phyloP scores from a whole-genome alignment of 2,888 invertebrate genomes.

The Cheiracanthium punctorium region DNA sequence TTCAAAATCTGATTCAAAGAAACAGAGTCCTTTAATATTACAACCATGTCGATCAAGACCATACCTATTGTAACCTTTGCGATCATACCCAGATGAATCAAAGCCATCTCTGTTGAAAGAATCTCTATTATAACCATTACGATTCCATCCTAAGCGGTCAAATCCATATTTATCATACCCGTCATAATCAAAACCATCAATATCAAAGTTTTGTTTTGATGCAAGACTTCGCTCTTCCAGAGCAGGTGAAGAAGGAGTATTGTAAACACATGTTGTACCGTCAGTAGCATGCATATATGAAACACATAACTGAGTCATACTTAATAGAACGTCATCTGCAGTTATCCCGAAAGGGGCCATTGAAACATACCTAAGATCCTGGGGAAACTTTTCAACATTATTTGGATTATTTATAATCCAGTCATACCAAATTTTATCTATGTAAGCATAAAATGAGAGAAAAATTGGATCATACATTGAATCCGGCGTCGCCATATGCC shows the following conservation, averaged over 20 bases:
- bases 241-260: background rate
- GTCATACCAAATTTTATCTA: constrained; percentile 75
- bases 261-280: constrained; percentile 68
- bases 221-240: constrained; percentile 72
- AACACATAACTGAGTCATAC: constrained; percentile 74
- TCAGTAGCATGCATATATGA: constrained; percentile 73
- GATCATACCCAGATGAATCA: constrained; percentile 74
- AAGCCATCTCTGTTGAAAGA: constrained; percentile 75
- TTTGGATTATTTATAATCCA: constrained; percentile 74
- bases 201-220: constrained; percentile 73
- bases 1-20: background rate
- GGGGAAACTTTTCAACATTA: constrained; percentile 73
- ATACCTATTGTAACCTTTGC: constrained; percentile 75
- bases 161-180: constrained; percentile 74
- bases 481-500: constrained; percentile 74
- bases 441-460: constrained; percentile 74
- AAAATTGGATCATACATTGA: constrained; percentile 75
- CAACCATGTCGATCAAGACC: constrained; percentile 74
- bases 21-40: constrained; percentile 74
- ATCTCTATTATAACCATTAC: constrained; percentile 74
- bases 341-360: constrained; percentile 74
- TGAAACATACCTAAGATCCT: constrained; percentile 73
- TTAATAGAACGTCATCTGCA: constrained; percentile 75
- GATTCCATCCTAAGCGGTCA: constrained; percentile 74
- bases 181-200: constrained; percentile 73